Evolutionary conservation across 1,140 invertebrate genomes (phyloP).

Genomic region (Trichonephila clavata): DNA sequence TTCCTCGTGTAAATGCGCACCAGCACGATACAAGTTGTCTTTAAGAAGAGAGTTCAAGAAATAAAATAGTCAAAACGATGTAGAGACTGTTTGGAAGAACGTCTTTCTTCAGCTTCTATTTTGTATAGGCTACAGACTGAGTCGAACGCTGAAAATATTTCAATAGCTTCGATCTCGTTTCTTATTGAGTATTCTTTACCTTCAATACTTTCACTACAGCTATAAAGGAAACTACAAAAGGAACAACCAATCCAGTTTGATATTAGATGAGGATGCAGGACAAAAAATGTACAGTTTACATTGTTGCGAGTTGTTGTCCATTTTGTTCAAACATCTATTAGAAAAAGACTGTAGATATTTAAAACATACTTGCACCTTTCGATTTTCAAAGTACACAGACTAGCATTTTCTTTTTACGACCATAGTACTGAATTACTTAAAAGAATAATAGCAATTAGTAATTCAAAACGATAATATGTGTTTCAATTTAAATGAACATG

Average conservation of each 20-base stretch:
- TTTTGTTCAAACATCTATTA: not conserved
- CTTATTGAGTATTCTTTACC: too few species aligned
- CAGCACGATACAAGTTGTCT: not conserved
- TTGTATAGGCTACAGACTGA: too few species aligned
- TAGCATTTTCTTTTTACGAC: too few species aligned
- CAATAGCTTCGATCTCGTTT: too few species aligned
- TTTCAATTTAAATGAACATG: too few species aligned
- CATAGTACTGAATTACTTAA: too few species aligned
- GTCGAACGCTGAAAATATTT: too few species aligned
- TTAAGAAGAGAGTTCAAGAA: not conserved
- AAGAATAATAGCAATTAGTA: too few species aligned
- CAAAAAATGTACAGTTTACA: not conserved
- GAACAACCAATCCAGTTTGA: not conserved
- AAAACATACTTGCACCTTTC: too few species aligned
- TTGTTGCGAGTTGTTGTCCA: not conserved
- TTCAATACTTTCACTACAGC: too few species aligned
- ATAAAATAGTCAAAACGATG: not conserved
- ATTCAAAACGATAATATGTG: too few species aligned
- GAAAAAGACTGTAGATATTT: not conserved
- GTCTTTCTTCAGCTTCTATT: not conserved
- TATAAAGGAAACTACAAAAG: not conserved
- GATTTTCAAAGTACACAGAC: too few species aligned
- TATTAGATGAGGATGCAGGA: not conserved
- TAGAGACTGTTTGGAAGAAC: not conserved
- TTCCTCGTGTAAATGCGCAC: not conserved